Evolutionary conservation across 1,140 invertebrate species (phyloP).

Genomic region (Drosophila nigrodunni): DNA sequence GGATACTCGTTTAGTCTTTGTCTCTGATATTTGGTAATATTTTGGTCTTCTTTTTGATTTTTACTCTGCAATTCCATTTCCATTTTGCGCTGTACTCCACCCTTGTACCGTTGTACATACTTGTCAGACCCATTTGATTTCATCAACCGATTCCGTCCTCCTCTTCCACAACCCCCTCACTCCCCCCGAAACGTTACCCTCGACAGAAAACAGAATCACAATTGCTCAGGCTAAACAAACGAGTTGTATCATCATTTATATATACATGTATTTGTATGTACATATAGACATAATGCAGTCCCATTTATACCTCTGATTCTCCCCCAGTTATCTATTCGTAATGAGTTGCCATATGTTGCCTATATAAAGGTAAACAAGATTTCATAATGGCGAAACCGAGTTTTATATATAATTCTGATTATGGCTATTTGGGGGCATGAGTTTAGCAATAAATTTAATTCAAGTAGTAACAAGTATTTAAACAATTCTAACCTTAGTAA

Average conservation of each 20-base stretch:
- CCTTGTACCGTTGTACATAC: neutral
- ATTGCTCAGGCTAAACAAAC: neutral
- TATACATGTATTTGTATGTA: neutral
- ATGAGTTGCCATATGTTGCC: slow-evolving; percentile 37
- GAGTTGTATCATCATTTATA: slow-evolving; percentile 22
- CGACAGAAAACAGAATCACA: neutral
- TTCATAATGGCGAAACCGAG: neutral
- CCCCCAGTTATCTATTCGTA: slow-evolving; percentile 17
- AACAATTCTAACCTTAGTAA: no score
- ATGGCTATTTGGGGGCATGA: neutral
- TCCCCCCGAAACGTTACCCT: no score
- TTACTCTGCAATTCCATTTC: slow-evolving; percentile 44
- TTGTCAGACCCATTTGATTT: slow-evolving; percentile 13
- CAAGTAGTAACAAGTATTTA: no score
- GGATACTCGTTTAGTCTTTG: slow-evolving; percentile 37
- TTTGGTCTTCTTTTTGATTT: neutral
- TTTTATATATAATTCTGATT: neutral
- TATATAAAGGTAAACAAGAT: slow-evolving; percentile 14
- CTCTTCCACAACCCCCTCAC: no score
- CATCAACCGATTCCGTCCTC: neutral
- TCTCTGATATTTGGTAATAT: slow-evolving; percentile 69
- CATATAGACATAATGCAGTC: neutral
- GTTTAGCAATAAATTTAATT: neutral
- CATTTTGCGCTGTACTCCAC: neutral
- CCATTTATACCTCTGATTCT: neutral